These are phyloP conservation scores for Atta colombica DNA, from an alignment of 1,140 invertebrate genomes.

Conservation along the genomic window DNA sequence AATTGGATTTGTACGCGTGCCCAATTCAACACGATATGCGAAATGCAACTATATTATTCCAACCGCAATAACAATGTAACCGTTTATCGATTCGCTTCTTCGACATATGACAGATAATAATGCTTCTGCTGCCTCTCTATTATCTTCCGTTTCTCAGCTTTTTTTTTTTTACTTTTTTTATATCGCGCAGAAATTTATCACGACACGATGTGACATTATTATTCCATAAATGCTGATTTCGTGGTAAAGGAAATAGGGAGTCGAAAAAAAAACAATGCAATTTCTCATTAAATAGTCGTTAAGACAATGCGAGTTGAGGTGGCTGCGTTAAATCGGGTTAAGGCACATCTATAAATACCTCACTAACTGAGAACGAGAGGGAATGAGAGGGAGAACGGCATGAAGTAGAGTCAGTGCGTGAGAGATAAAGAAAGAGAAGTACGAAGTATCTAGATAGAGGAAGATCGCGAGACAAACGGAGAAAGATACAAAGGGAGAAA, in stretches of 20 bases:
- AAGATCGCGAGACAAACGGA: conserved; percentile 45
- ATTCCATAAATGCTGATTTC: conserved; percentile 7
- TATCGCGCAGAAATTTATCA: conserved; percentile 18
- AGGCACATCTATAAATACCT: conserved; percentile 86
- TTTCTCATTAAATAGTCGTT: conserved; percentile 81
- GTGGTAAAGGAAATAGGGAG: conserved; percentile 8
- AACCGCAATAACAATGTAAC: conserved; percentile 70
- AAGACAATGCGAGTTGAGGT: conserved; percentile 80
- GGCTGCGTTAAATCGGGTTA: conserved; percentile 85
- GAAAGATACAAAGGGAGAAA: conserved; percentile 41
- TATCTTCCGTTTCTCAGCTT: background rate
- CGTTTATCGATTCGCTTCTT: conserved; percentile 71
- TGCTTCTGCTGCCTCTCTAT: conserved; percentile 42
- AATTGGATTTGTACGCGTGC: conserved; percentile 38
- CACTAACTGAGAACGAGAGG: conserved; percentile 75
- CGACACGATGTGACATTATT: background rate
- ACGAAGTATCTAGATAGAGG: conserved; percentile 41
- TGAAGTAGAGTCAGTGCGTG: conserved; percentile 46
- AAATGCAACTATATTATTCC: conserved; percentile 56
- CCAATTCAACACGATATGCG: background rate
- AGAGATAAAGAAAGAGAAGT: conserved; percentile 39
- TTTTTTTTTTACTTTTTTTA: conserved; percentile 4
- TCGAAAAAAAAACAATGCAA: conserved; percentile 63
- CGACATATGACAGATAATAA: conserved; percentile 64
- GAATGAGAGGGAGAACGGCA: conserved; percentile 62